Percentiles rank a stretch among this genome's conserved stretches.
phyloP scores from a whole-genome alignment of 1,140 invertebrate genomes.

The Drosophila lacteicornis region DNA sequence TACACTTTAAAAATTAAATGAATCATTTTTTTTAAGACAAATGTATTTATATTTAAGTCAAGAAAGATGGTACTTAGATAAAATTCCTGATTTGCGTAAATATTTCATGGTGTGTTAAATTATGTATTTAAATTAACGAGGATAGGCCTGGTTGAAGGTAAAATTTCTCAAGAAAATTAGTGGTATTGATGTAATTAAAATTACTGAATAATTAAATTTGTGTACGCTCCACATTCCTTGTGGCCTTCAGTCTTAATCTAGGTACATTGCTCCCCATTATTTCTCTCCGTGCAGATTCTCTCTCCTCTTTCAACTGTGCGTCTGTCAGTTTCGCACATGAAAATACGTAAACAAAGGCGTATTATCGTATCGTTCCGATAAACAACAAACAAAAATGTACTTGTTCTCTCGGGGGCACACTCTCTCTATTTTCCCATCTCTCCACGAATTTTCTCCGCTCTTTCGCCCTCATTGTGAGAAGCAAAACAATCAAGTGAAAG shows the following conservation, averaged over 20 bases:
- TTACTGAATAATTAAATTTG: no score
- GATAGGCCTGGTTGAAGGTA: no score
- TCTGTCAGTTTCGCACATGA: conserved; percentile 64
- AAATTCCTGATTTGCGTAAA: no score
- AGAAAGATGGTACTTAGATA: no score
- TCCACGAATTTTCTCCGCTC: conserved; percentile 43
- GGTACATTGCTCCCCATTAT: conserved; percentile 12
- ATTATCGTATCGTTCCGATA: conserved; percentile 70
- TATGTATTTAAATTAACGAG: no score
- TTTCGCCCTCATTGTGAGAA: conserved; percentile 65
- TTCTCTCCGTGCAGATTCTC: not conserved
- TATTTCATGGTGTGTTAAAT: no score
- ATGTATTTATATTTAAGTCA: no score
- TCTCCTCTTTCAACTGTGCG: conserved; percentile 10
- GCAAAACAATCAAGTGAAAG: conserved; percentile 81
- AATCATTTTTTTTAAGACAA: no score
- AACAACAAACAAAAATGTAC: conserved; percentile 67
- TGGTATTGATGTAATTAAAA: no score
- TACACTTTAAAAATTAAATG: not conserved
- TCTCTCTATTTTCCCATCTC: conserved; percentile 3
- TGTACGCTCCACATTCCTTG: not conserved
- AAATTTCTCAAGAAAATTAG: no score
- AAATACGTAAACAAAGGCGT: conserved; percentile 78
- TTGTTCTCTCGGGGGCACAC: conserved; percentile 47
- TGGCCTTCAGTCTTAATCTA: not conserved